Evolutionary conservation across 2,888 invertebrate species (phyloP).

Genomic region (Chirona hameri): DNA sequence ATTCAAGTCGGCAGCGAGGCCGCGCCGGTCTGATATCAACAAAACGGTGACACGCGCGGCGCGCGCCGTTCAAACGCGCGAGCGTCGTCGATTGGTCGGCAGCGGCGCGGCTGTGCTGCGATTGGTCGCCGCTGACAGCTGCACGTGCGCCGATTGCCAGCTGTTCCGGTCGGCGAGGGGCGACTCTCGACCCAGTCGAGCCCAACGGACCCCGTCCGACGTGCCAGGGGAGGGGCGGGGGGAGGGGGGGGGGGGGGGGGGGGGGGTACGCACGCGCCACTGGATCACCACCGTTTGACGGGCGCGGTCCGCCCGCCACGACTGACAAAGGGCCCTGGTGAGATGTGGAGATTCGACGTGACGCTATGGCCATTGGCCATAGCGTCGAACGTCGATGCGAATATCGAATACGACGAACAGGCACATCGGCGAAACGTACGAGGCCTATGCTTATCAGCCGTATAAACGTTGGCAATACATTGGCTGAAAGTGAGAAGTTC

Average conservation of each 20-base stretch:
- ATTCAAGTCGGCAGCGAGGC: neutral
- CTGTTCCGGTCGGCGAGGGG: neutral
- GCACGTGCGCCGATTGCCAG: neutral
- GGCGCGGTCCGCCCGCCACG: neutral
- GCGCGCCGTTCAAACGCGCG: constrained; percentile 5
- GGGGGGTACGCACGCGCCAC: neutral
- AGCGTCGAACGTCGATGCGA: no score
- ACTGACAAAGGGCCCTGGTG: neutral
- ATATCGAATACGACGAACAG: no score
- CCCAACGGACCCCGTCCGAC: neutral
- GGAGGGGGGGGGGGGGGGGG: neutral
- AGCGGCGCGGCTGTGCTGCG: neutral
- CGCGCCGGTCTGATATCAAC: neutral
- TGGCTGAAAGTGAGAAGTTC: no score
- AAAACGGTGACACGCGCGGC: neutral
- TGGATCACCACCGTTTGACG: neutral
- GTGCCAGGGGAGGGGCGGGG: neutral
- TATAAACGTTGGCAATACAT: no score
- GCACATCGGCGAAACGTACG: no score
- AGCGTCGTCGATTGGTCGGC: neutral
- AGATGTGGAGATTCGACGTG: no score
- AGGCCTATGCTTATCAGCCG: no score
- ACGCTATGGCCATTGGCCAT: no score
- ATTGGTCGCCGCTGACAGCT: neutral
- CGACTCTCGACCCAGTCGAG: neutral